Percentiles rank a stretch among this genome's conserved stretches.
Evolutionary conservation across 1,140 invertebrate species (phyloP).

Genomic region (Sarcophaga peregrina): DNA sequence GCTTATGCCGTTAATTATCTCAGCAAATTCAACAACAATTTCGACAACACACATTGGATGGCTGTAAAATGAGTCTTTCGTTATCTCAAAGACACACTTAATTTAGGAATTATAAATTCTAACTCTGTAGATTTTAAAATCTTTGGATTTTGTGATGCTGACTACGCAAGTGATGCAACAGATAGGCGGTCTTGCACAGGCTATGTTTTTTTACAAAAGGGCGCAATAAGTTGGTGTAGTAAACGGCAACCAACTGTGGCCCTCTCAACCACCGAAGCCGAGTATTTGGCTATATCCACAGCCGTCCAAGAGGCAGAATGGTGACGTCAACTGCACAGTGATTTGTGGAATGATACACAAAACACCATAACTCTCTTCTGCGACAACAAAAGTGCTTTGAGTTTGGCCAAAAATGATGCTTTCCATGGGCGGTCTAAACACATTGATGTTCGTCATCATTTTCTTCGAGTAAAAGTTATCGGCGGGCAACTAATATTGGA

Average conservation of each 20-base stretch:
- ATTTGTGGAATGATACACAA: background rate
- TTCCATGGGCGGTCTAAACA: background rate
- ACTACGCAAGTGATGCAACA: conserved; percentile 33
- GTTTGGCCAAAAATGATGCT: background rate
- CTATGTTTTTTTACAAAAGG: conserved; percentile 35
- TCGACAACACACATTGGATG: conserved; percentile 29
- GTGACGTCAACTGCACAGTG: background rate
- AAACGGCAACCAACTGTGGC: conserved; percentile 42
- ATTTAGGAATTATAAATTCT: too few relatives aligned
- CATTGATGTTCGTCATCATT: too few relatives aligned
- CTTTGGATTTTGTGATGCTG: conserved; percentile 42
- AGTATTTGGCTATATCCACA: conserved; percentile 36
- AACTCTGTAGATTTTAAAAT: too few relatives aligned
- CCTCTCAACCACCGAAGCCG: conserved; percentile 43
- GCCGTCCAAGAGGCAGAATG: background rate
- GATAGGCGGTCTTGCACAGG: conserved; percentile 32
- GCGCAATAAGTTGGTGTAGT: conserved; percentile 34
- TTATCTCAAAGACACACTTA: conserved; percentile 43
- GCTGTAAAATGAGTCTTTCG: conserved; percentile 36
- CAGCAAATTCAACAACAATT: conserved; percentile 19
- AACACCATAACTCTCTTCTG: too few relatives aligned
- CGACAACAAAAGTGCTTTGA: conserved; percentile 25
- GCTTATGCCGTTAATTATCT: conserved; percentile 17
- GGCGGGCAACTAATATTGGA: too few relatives aligned
- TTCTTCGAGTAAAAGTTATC: too few relatives aligned